Evolutionary conservation across 64 coral and sea anemone species (phyloP), one percentile per base, ranked within the genome.

Genomic region (Stichodactyla mertensii): DNA sequence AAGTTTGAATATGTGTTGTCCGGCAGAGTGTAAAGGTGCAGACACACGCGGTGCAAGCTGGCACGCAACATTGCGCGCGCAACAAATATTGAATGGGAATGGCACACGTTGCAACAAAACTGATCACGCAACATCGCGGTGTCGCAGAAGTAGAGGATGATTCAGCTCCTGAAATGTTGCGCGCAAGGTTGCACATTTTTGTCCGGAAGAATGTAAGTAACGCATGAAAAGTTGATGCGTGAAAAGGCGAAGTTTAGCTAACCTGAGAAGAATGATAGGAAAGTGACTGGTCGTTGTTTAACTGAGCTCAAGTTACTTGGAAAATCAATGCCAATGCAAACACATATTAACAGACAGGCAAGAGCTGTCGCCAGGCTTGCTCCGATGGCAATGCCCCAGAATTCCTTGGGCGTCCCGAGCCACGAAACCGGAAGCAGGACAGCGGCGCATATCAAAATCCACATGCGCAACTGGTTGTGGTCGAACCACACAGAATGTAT

Each of bases 331-430:
- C 52, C 92, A 82, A 98, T 94, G 45, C 83, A 77, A 15, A 92
- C 89, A 16, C 89, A 89, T 16, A 94, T 98, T 54, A 98, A 54
- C 1, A 98, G 22, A 89, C 95, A 98, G 5, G 95, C 95, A 51
- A 92, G 57, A 28, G 95, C 89, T 9, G 95, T 98, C 16, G 92
- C 92, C 4, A 91, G 13, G 66, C 92, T 98, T 7, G 95, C 95
- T 12, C 92, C 87, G 27, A 98, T 81, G 1, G 95, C 95, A 54
- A 98, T 93, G 52, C 86, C 89, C 95, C 95, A 98, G 80, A 98
- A 98, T 54, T 98, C 92, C 79, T 92, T 98, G 15, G 95, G 95
- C 59, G 95, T 98, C 7, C 95, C 92, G 6, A 98, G 87, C 95
- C 95, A 98, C 4, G 95, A 87, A 52, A 91, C 87, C 4, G 95